Base-by-base conservation (phyloP, 2,888 invertebrate genomes). In the Corbicula japonica region DNA sequence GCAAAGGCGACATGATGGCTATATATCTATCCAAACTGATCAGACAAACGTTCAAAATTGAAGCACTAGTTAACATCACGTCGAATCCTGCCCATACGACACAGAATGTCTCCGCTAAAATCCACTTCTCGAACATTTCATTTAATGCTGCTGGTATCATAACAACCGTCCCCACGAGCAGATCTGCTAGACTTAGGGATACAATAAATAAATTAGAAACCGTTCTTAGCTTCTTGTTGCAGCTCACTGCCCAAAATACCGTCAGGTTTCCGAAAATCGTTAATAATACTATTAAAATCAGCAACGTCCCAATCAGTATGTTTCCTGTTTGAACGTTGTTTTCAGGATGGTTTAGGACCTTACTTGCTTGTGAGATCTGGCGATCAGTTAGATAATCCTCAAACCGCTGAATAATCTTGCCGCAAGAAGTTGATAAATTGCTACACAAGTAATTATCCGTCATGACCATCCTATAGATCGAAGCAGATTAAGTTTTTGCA, bases 121-220 rank as follows among this genome's bases (percentile, higher is more conserved):
- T 83, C 90, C 90, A 90, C 28, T 85, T 82, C 32, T 85, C 80
- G 41, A 87, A 86, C 23, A 89, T 86, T 79, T 89, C 88, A 65
- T 85, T 88, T 18, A 89, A 71, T 2, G 88, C 85, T 4, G 87
- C 89, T 0, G 90, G 90, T 3, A 89, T 86, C 90, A 90, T 90
- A 12, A 90, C 90, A 8, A 89, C 84, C 0, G 88, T 88, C 34
- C 88, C 90, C n/a, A 90, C 85, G 23, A 90, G 74, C 15, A 90
- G 75, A 73, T 90, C 90, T 0, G 90, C 88, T 54, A 89, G 62
- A 32, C 89, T 90, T 38, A 90, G 79, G 0, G 89, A 89, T 58
- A 89, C 79, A 21, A 90, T 89, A 76, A 90, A 90, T 65, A 88
- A 80, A 76, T 90, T 90, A n/a, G 89, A 89, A 12, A 90, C 86